A percentile compares a stretch with the other conserved stretches of the same genome.
Conservation (phyloP, 1,140 invertebrate genomes). For the Drosophila bocqueti region DNA sequence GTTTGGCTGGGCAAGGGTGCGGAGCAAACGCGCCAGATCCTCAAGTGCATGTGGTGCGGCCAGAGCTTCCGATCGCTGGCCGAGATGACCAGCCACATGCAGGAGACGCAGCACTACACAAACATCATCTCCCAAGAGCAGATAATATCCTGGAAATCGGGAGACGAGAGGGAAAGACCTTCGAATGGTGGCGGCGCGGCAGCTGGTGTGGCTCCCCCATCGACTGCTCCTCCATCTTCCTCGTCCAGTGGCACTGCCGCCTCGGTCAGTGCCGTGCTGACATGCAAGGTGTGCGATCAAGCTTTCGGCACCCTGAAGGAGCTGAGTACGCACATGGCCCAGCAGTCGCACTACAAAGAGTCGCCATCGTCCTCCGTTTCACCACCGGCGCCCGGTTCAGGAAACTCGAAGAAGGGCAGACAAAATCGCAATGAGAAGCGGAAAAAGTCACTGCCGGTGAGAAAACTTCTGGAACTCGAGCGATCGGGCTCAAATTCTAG, state of each 20-base stretch:
- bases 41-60: slow-evolving; percentile 99
- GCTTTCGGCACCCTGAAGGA: slow-evolving; percentile 98
- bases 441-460: slow-evolving; percentile 96
- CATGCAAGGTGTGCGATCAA: slow-evolving; percentile 98
- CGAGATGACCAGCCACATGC: slow-evolving; percentile 99
- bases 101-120: slow-evolving; percentile 99
- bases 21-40: slow-evolving; percentile 98
- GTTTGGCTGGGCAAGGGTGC: slow-evolving; percentile 99
- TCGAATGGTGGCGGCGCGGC: slow-evolving; percentile 18
- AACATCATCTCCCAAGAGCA: slow-evolving; percentile 98
- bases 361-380: slow-evolving; percentile 86
- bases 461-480: slow-evolving; percentile 95
- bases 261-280: slow-evolving; percentile 90
- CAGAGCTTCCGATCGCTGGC: slow-evolving; percentile 98
- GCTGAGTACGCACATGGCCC: slow-evolving; percentile 99
- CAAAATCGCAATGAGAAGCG: slow-evolving; percentile 93
- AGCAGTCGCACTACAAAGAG: slow-evolving; percentile 98
- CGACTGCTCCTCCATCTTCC: slow-evolving; percentile 14
- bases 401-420: slow-evolving; percentile 91
- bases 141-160: slow-evolving; percentile 97
- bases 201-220: neutral
- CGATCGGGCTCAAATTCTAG: slow-evolving; percentile 87
- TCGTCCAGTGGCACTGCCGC: slow-evolving; percentile 87
- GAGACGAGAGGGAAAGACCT: slow-evolving; percentile 87
- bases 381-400: slow-evolving; percentile 8